phyloP scores from a whole-genome alignment of 1,140 invertebrate species.

The Delia radicum region DNA sequence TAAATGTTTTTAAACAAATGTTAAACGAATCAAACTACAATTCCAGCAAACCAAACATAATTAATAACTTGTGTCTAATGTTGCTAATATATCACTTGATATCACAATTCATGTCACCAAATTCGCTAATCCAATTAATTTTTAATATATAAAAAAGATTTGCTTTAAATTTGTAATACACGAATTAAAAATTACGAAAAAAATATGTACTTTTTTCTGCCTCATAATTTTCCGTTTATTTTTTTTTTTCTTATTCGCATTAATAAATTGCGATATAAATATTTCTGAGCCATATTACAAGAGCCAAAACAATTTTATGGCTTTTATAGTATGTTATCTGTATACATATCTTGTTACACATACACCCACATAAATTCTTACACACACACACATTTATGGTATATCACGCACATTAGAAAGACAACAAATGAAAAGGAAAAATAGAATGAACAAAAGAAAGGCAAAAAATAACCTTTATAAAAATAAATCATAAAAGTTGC shows the following conservation, averaged over 20 bases:
- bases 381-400: neutral
- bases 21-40: no score
- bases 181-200: no score
- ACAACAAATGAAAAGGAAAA: neutral
- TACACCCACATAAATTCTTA: neutral
- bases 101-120: no score
- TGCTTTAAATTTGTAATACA: no score
- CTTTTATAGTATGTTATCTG: conserved; percentile 11
- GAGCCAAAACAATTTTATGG: conserved; percentile 14
- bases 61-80: no score
- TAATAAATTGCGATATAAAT: conserved; percentile 7
- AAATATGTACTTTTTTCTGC: no score
- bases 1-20: no score
- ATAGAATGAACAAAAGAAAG: neutral
- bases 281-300: conserved; percentile 7
- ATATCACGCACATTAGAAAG: neutral
- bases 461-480: neutral
- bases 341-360: neutral
- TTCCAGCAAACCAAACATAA: no score
- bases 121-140: no score
- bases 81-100: no score
- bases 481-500: neutral
- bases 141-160: no score
- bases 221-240: no score
- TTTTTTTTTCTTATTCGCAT: neutral